These are phyloP conservation scores for Neolamprologus caudopunctatus DNA, from an alignment of 2,113 vertebrate species.

Conservation along the genomic window DNA sequence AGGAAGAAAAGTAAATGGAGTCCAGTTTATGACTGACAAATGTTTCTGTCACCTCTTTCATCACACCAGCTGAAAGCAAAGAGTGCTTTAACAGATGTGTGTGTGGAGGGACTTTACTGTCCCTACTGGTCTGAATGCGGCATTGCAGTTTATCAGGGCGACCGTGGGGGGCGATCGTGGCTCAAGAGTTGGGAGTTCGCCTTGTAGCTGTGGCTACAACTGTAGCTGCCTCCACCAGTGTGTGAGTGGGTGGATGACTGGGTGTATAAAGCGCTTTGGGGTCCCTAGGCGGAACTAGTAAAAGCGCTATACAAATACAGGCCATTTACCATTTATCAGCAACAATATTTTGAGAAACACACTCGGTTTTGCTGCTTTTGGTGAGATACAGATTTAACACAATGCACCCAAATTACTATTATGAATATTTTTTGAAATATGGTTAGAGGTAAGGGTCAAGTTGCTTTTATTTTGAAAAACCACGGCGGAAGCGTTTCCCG, in stretches of 20 bases:
- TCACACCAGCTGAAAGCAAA: background rate
- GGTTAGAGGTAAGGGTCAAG: rapidly evolving
- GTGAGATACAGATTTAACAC: background rate
- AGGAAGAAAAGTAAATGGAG: background rate
- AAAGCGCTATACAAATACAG: no score
- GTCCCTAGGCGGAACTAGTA: no score
- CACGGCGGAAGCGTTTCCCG: background rate
- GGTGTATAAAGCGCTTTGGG: no score
- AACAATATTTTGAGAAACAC: background rate
- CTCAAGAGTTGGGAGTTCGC: no score
- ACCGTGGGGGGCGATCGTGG: no score
- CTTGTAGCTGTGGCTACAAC: no score
- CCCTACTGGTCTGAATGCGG: background rate
- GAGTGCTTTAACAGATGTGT: background rate
- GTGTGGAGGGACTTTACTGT: background rate
- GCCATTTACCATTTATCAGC: background rate
- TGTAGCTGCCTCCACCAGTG: no score
- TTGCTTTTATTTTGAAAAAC: background rate
- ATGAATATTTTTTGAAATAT: background rate
- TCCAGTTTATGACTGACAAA: background rate
- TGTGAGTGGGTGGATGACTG: no score
- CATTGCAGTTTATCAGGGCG: background rate
- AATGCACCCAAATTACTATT: background rate
- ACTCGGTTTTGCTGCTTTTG: background rate
- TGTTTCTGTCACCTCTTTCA: background rate